These are phyloP conservation scores for Malurus elegans DNA, from an alignment of 2,113 vertebrate species.

Conservation along the genomic window DNA sequence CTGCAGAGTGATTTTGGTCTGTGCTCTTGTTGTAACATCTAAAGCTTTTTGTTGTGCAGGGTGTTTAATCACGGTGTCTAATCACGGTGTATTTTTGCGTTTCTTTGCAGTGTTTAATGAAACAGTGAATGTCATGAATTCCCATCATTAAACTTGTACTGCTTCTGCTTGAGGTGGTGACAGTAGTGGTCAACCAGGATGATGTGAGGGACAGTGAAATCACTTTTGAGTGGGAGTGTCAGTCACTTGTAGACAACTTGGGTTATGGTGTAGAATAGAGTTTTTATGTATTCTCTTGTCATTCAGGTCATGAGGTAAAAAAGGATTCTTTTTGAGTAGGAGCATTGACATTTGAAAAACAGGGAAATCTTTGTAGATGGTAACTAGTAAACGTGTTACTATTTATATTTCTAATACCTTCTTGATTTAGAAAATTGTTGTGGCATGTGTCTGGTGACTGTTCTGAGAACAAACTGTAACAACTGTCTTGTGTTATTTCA, in stretches of 20 bases:
- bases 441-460: not conserved
- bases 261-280: not conserved
- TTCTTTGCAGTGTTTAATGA: not conserved
- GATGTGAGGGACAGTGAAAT: not conserved
- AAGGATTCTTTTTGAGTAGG: not conserved
- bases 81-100: not conserved
- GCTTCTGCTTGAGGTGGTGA: not conserved
- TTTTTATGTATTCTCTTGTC: not conserved
- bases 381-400: not conserved
- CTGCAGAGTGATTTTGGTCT: not conserved
- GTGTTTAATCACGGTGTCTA: not conserved
- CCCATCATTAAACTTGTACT: not conserved
- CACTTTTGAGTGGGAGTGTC: not conserved
- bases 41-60: not conserved
- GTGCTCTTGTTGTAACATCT: not conserved
- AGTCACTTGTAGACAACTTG: not conserved
- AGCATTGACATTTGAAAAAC: not conserved
- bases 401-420: constrained; percentile 26
- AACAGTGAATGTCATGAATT: not conserved
- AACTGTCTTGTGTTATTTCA: not conserved
- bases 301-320: not conserved
- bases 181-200: not conserved
- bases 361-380: not conserved
- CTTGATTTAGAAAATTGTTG: not conserved
- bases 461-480: constrained; percentile 1